Evolutionary conservation across 1,140 invertebrate species (phyloP).

Genomic region (Coenobita brevimanus): DNA sequence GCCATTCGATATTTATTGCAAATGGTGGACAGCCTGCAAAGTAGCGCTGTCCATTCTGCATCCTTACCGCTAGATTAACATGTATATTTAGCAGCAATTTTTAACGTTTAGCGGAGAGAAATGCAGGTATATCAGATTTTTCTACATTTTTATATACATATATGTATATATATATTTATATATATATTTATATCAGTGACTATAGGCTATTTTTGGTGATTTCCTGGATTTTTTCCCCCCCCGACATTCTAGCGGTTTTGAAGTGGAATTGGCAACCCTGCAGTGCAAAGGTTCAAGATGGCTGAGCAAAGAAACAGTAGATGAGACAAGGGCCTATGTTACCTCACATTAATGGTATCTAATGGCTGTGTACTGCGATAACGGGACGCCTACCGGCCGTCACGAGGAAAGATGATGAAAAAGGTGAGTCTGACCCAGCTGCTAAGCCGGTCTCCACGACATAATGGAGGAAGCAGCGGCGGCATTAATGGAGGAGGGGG

Average conservation of each 20-base stretch:
- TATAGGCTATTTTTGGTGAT: not conserved
- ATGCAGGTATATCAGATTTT: not conserved
- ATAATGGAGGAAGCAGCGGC: constrained; percentile 23
- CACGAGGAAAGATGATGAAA: constrained; percentile 57
- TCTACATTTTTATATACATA: constrained; percentile 1
- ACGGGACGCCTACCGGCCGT: constrained; percentile 18
- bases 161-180: not conserved
- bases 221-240: too few species aligned
- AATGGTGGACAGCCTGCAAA: too few species aligned
- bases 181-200: not conserved
- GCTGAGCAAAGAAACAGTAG: not conserved
- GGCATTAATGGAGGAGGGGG: constrained; percentile 12
- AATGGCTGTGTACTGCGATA: constrained; percentile 49
- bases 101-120: not conserved
- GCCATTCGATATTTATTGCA: too few species aligned
- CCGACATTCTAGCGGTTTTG: too few species aligned
- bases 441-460: constrained; percentile 52
- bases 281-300: constrained; percentile 2
- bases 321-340: constrained; percentile 28
- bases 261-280: not conserved
- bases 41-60: too few species aligned
- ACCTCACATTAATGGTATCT: constrained; percentile 6
- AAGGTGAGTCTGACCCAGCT: constrained; percentile 55
- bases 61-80: too few species aligned
- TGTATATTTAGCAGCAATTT: too few species aligned